Evolutionary conservation across 2,113 vertebrate genomes (phyloP), one percentile per base, ranked within the genome.

Genomic region (Xyrauchen texanus): DNA sequence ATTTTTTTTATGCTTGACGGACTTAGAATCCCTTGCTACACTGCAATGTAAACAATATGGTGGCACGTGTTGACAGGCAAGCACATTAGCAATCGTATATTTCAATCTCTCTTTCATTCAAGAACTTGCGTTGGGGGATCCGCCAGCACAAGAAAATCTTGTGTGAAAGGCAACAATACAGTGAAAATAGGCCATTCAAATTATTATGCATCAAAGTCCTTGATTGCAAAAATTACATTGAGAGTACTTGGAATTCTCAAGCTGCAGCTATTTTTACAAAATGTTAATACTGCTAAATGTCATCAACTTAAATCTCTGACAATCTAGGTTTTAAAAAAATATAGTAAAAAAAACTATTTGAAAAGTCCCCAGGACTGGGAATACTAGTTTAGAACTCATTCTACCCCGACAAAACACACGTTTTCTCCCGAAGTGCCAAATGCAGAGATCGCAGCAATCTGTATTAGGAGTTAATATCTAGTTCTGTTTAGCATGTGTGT

Each of bases 401-500:
- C 21, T 34, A 12, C 10, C 11, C 15, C 34, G 7, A 52, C n/a
- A 62, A 51, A 49, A 34, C 34, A 64, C 71, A 16, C 15, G 6
- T 46, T 65, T 51, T 7, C 55, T 6, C n/a, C 0, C 13, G 5
- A 46, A 6, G 46, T 47, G 8, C 67, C 61, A 61, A 75, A 57
- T 47, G 49, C 76, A 64, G 67, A 79, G 58, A 84, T 55, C 16
- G 49, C 80, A 79, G 70, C 63, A 77, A 81, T 81, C 82, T 76
- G 68, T 78, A 83, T 79, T 82, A 77, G 51, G 57, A 65, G 44
- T 78, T 83, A 80, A 76, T 72, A 67, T 49, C 74, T 62, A 62
- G 47, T 80, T 81, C 68, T 75, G 94, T 96, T 96, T 95, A 95
- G 92, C 94, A 96, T 95, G 94, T 95, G 95, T 95, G 94, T 95